Conservation (phyloP, 2,113 vertebrate species). For the Kobus ellipsiprymnus region DNA sequence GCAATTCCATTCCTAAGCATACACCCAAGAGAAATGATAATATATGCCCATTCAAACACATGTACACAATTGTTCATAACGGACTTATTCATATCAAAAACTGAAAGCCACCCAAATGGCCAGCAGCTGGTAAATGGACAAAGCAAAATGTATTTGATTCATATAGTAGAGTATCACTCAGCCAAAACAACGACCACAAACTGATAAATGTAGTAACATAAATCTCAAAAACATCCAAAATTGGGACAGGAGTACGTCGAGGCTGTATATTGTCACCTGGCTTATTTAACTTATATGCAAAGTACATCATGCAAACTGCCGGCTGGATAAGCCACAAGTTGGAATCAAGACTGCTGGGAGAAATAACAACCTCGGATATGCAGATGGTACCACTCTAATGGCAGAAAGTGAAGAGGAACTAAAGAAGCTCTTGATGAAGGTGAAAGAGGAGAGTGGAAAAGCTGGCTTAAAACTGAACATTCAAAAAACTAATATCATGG, state of each 20-base stretch:
- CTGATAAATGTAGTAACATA: neutral
- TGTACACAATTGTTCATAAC: neutral
- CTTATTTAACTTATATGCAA: neutral
- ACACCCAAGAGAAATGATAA: neutral
- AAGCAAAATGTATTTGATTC: neutral
- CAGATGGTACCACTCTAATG: neutral
- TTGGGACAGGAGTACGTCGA: neutral
- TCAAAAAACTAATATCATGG: neutral
- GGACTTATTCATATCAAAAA: neutral
- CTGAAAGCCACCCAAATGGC: neutral
- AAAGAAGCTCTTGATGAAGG: neutral
- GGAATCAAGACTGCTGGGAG: neutral
- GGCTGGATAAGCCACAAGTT: neutral
- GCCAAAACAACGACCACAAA: neutral
- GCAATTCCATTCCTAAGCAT: neutral
- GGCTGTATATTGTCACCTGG: neutral
- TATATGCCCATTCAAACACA: neutral
- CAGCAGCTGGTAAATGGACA: neutral
- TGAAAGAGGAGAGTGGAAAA: neutral
- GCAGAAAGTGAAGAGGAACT: neutral
- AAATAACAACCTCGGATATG: neutral
- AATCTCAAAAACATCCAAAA: neutral
- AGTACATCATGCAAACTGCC: neutral
- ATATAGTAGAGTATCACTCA: neutral
- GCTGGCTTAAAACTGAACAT: neutral